A percentile compares a stretch with the other conserved stretches of the same genome.
Evolutionary conservation across 2,797 vertebrate genomes (phyloP).

Genomic region (Cyprinella venusta): DNA sequence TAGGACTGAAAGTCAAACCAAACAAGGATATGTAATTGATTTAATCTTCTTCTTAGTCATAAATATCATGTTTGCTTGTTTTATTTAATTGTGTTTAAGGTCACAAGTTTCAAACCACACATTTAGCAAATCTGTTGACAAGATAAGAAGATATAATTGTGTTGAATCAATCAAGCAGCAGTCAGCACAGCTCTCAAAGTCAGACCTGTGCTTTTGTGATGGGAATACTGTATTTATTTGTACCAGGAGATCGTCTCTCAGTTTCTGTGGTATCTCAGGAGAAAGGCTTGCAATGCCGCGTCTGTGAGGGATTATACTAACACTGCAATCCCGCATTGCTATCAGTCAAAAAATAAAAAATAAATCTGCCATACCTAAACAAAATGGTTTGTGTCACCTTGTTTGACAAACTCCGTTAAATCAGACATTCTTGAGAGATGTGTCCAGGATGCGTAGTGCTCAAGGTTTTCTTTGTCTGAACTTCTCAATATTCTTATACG

Average conservation of each 20-base stretch:
- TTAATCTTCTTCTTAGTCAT: constrained; percentile 11
- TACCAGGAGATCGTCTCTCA: neutral
- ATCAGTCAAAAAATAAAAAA: constrained; percentile 63
- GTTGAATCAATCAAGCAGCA: constrained; percentile 22
- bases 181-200: neutral
- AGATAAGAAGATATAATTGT: constrained; percentile 32
- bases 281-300: constrained; percentile 31
- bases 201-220: neutral
- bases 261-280: neutral
- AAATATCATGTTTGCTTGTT: neutral
- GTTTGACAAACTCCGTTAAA: neutral
- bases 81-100: neutral
- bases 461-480: neutral
- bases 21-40: neutral
- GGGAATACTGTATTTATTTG: neutral
- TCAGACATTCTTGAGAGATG: constrained; percentile 4
- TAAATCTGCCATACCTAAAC: constrained; percentile 40
- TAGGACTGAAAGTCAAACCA: constrained; percentile 14
- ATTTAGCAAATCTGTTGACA: constrained; percentile 12
- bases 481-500: neutral
- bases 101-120: neutral
- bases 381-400: constrained; percentile 10
- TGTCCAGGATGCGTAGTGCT: neutral
- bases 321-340: constrained; percentile 72
- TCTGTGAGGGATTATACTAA: constrained; percentile 68